phyloP scores from a whole-genome alignment of 2,113 vertebrate species.

The Puma concolor region DNA sequence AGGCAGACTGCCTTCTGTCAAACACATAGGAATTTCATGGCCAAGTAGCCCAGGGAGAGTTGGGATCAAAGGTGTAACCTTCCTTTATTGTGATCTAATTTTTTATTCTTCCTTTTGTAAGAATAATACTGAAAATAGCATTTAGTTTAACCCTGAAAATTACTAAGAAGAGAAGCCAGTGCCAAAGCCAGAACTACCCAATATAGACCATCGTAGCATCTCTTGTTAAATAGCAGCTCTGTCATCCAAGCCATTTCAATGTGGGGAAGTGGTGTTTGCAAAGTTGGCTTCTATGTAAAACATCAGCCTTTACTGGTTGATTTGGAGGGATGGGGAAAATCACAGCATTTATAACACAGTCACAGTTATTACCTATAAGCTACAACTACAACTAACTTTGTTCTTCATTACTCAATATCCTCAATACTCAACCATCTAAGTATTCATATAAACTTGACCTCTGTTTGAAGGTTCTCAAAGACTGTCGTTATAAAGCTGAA shows the following conservation, averaged over 20 bases:
- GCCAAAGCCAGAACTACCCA: slow-evolving; percentile 28
- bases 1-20: not conserved
- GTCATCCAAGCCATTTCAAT: not conserved
- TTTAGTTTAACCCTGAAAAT: slow-evolving; percentile 56
- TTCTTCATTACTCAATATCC: not conserved
- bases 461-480: not conserved
- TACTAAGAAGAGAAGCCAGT: slow-evolving; percentile 27
- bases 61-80: not conserved
- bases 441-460: not conserved
- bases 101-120: not conserved
- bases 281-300: not conserved
- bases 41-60: not conserved
- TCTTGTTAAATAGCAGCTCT: not conserved
- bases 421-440: not conserved
- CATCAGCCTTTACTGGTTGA: not conserved
- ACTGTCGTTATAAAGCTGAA: not conserved
- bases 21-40: not conserved
- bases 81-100: not conserved
- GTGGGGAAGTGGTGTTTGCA: not conserved
- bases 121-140: not conserved
- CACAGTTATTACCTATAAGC: not conserved
- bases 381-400: not conserved
- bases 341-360: not conserved
- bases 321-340: not conserved
- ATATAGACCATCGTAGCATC: slow-evolving; percentile 43